phyloP scores from a whole-genome alignment of 2,797 vertebrate species.

The Tamandua tetradactyla region DNA sequence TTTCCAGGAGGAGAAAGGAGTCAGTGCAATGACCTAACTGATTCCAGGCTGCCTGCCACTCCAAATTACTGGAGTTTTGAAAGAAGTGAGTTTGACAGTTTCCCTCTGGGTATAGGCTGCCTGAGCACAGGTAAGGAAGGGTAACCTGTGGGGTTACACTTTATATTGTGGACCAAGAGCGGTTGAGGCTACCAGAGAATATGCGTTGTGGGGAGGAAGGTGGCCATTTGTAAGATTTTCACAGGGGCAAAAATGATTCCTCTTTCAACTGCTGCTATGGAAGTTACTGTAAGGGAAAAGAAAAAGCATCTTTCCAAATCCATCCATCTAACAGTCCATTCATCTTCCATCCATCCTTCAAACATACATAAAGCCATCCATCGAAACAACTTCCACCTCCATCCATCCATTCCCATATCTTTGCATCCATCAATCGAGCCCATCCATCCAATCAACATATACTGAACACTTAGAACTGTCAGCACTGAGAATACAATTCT shows the following conservation, averaged over 20 bases:
- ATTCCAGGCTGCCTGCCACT: conserved; percentile 1
- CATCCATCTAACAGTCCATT: neutral
- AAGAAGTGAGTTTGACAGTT: neutral
- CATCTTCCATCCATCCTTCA: neutral
- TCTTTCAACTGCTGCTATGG: neutral
- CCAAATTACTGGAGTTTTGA: neutral
- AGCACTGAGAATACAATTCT: neutral
- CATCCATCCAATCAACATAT: neutral
- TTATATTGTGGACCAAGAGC: neutral
- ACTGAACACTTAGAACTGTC: neutral
- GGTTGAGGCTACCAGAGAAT: neutral
- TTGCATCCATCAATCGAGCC: neutral
- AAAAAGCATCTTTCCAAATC: conserved; percentile 6
- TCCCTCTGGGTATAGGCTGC: conserved; percentile 79
- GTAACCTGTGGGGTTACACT: neutral
- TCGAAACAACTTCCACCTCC: no score
- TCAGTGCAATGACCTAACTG: conserved; percentile 14
- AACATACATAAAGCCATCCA: no score
- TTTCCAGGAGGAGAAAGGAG: conserved; percentile 62
- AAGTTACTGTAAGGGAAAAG: neutral
- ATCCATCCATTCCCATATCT: neutral
- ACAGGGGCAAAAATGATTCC: neutral
- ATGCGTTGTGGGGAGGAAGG: neutral
- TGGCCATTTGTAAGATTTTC: neutral
- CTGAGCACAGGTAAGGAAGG: neutral